Percentiles rank a stretch among this genome's conserved stretches.
These are phyloP conservation scores for Petrophora chlorosata DNA, from an alignment of 2,888 invertebrate genomes.

Conservation along the genomic window DNA sequence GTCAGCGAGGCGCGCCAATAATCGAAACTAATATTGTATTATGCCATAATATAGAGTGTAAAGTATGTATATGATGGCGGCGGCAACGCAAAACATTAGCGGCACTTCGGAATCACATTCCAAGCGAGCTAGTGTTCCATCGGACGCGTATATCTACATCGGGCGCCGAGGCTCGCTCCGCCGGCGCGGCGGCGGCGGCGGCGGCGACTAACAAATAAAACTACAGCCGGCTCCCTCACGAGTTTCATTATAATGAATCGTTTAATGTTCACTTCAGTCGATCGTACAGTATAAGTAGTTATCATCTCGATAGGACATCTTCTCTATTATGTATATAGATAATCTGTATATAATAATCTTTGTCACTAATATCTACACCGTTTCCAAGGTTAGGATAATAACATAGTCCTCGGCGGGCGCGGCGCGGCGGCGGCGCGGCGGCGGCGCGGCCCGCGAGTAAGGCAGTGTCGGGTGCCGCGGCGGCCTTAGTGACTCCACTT, in stretches of 20 bases:
- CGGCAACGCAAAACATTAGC: conserved; percentile 66
- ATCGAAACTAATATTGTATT: conserved; percentile 75
- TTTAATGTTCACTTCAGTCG: conserved; percentile 77
- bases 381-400: conserved; percentile 76
- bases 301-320: conserved; percentile 79
- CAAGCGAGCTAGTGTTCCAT: conserved; percentile 64
- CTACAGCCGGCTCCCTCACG: conserved; percentile 70
- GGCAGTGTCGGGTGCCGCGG: conserved; percentile 50
- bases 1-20: conserved; percentile 64
- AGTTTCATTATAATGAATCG: conserved; percentile 70
- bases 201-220: conserved; percentile 59
- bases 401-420: conserved; percentile 63
- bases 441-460: conserved; percentile 46
- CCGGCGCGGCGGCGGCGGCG: conserved; percentile 43
- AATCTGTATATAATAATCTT: conserved; percentile 83
- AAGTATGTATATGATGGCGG: conserved; percentile 66
- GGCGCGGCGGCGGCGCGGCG: conserved; percentile 47
- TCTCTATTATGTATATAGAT: conserved; percentile 82
- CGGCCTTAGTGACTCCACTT: conserved; percentile 76
- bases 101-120: conserved; percentile 77
- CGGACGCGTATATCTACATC: conserved; percentile 55
- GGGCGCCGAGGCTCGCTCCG: no score
- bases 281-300: conserved; percentile 75
- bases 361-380: conserved; percentile 84
- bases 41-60: conserved; percentile 83